A percentile compares a stretch with the other conserved stretches of the same genome.
Conservation (phyloP, 2,113 vertebrate species). For the Clinocottus analis region DNA sequence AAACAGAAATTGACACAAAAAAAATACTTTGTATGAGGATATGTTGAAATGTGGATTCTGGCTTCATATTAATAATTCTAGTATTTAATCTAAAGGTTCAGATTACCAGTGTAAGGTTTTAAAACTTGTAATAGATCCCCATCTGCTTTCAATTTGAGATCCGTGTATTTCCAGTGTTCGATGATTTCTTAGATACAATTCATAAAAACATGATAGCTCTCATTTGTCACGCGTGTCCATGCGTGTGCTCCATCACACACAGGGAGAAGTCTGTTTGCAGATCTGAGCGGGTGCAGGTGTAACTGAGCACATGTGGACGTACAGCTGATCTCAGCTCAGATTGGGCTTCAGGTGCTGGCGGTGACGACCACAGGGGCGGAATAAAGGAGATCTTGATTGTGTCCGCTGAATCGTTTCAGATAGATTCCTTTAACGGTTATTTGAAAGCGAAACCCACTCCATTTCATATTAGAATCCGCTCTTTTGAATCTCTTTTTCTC, state of each 20-base stretch:
- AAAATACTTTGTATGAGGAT: no score
- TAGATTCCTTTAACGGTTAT: background rate
- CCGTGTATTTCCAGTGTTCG: background rate
- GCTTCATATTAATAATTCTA: no score
- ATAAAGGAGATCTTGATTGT: constrained; percentile 16
- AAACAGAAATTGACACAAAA: no score
- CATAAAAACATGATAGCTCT: background rate
- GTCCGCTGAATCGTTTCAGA: background rate
- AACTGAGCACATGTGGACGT: constrained; percentile 1
- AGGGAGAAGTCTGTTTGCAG: background rate
- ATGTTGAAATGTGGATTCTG: no score
- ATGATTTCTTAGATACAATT: background rate
- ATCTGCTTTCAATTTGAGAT: no score
- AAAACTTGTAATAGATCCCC: no score
- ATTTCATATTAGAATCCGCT: background rate
- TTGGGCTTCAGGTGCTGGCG: background rate
- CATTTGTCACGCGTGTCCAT: background rate
- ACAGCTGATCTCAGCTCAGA: constrained; percentile 5
- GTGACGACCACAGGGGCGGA: background rate
- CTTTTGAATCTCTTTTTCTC: background rate
- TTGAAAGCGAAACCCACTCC: background rate
- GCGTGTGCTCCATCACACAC: background rate
- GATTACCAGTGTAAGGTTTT: no score
- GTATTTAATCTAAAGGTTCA: no score
- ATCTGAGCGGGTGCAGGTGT: background rate